These are phyloP conservation scores for Parnassius orleans DNA, from an alignment of 2,888 invertebrate genomes.

Conservation along the genomic window DNA sequence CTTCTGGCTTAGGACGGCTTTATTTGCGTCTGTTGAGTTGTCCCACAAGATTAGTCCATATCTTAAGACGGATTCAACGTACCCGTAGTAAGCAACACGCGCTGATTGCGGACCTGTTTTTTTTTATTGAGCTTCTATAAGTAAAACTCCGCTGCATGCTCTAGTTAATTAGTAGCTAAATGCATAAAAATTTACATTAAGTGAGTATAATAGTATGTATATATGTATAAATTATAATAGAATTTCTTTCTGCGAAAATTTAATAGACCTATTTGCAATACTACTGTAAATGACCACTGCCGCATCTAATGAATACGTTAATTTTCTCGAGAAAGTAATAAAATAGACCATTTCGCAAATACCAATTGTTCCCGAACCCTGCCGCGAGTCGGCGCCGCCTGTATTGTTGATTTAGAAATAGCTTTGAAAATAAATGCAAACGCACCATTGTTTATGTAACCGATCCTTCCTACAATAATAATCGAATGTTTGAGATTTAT, in stretches of 20 bases:
- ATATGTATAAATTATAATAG: not conserved
- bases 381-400: slow-evolving; percentile 7
- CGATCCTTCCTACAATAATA: slow-evolving; percentile 34
- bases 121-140: too few relatives aligned
- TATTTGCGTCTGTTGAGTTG: too few relatives aligned
- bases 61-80: too few relatives aligned
- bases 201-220: too few relatives aligned
- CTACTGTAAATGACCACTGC: slow-evolving; percentile 6
- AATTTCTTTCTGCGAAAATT: slow-evolving; percentile 7
- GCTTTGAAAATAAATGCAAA: slow-evolving; percentile 26
- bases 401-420: slow-evolving; percentile 29
- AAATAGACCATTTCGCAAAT: slow-evolving; percentile 11
- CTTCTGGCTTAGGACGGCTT: too few relatives aligned
- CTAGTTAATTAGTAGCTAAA: too few relatives aligned
- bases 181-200: too few relatives aligned
- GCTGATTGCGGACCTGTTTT: too few relatives aligned
- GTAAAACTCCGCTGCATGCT: too few relatives aligned
- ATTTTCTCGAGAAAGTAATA: slow-evolving; percentile 17
- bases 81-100: too few relatives aligned
- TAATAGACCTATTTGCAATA: slow-evolving; percentile 8
- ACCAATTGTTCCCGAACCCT: slow-evolving; percentile 20
- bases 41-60: too few relatives aligned
- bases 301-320: slow-evolving; percentile 18
- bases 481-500: slow-evolving; percentile 8
- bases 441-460: slow-evolving; percentile 33